phyloP scores from a whole-genome alignment of 1,140 invertebrate species.

The Riptortus pedestris region DNA sequence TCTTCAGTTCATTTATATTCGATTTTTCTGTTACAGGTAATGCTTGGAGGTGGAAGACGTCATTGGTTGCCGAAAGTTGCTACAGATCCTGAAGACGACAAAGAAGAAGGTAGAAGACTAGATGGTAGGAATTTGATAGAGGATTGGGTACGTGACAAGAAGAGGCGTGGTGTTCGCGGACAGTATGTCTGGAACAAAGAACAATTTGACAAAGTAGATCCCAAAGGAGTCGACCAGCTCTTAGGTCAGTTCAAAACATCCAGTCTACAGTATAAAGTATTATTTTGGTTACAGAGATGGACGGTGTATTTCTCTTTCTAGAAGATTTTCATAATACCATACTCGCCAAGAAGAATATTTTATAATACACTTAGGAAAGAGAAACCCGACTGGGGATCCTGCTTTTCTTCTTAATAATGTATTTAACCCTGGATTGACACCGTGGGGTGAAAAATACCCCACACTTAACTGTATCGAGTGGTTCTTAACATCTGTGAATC shows the following conservation, averaged over 20 bases:
- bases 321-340: background rate
- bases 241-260: slow-evolving; percentile 52
- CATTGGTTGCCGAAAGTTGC: slow-evolving; percentile 55
- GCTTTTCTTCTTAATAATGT: too few species aligned
- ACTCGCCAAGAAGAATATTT: too few species aligned
- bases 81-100: slow-evolving; percentile 41
- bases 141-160: slow-evolving; percentile 55
- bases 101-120: slow-evolving; percentile 46
- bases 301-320: background rate
- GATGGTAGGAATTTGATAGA: slow-evolving; percentile 61
- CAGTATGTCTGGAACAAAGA: slow-evolving; percentile 54
- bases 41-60: slow-evolving; percentile 60
- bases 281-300: background rate
- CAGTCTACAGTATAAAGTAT: too few species aligned
- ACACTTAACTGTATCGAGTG: too few species aligned
- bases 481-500: too few species aligned
- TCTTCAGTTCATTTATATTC: too few species aligned
- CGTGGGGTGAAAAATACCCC: too few species aligned
- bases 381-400: too few species aligned
- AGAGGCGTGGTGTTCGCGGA: slow-evolving; percentile 42
- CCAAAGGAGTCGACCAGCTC: slow-evolving; percentile 54
- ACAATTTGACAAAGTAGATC: slow-evolving; percentile 49
- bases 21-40: slow-evolving; percentile 43
- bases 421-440: too few species aligned
- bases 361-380: too few species aligned